A percentile compares a stretch with the other conserved stretches of the same genome.
These are phyloP conservation scores for Alentia gelatinosa DNA, from an alignment of 2,888 invertebrate genomes.

Conservation along the genomic window DNA sequence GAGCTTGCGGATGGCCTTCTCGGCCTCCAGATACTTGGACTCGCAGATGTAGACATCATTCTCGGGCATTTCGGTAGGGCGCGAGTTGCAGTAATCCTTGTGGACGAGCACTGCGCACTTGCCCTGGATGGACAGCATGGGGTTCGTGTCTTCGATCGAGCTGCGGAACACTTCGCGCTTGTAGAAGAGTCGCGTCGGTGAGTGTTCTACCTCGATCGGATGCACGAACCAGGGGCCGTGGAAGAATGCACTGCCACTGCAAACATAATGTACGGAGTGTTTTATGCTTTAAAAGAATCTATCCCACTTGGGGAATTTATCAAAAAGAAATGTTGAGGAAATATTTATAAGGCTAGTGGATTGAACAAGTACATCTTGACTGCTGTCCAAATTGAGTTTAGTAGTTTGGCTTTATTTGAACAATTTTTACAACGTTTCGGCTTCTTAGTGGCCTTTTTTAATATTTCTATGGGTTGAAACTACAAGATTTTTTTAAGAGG, in stretches of 20 bases:
- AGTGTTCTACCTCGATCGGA: slow-evolving; percentile 92
- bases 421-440: too few species aligned
- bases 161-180: slow-evolving; percentile 96
- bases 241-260: slow-evolving; percentile 93
- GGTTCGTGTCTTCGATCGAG: slow-evolving; percentile 94
- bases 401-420: too few species aligned
- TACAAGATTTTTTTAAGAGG: too few species aligned
- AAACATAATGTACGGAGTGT: slow-evolving; percentile 74
- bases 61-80: slow-evolving; percentile 96
- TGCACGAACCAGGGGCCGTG: slow-evolving; percentile 96
- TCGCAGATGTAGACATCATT: slow-evolving; percentile 95
- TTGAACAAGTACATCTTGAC: too few species aligned
- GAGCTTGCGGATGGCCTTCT: slow-evolving; percentile 81
- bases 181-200: slow-evolving; percentile 87
- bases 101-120: slow-evolving; percentile 92
- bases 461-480: too few species aligned
- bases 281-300: too few species aligned
- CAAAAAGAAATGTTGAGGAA: too few species aligned
- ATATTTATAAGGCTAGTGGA: too few species aligned
- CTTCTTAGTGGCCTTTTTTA: too few species aligned
- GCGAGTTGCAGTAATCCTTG: slow-evolving; percentile 92
- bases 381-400: too few species aligned
- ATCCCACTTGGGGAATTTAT: too few species aligned
- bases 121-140: slow-evolving; percentile 93
- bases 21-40: slow-evolving; percentile 93